Evolutionary conservation across 2,888 invertebrate species (phyloP), one percentile per base, ranked within the genome.

Genomic region (Drosophila macrospina): DNA sequence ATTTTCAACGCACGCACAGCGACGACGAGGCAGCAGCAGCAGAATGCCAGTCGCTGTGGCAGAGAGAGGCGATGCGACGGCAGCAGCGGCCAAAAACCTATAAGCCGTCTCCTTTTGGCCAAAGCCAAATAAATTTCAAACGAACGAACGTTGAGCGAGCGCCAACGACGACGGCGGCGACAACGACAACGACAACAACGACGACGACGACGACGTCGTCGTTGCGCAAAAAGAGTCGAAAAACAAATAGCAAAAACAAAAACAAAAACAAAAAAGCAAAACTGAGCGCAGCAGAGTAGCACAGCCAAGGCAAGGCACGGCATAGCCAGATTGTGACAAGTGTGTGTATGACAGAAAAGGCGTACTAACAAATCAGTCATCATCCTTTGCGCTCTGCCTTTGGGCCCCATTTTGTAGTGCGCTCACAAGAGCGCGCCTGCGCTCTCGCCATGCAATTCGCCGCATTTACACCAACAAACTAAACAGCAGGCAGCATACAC

Each of bases 301-400:
- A 63, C 44, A 69, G 70, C 56, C 24, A 44, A 72, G 62, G 50
- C 52, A 41, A 41, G 68, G 55, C 67, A 64, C 36, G 51, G 36
- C 44, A 60, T 28, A 28, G 57, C 55, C 60, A 71, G 72, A 74
- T 76, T 79, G 83, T 82, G 88, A 87, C 88, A 87, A 86, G 86
- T 87, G 80, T 88, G 81, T 86, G 86, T 74, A 90, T 91, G 91
- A 90, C 90, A 90, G 90, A 91, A 90, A 90, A 91, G 91, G 91
- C 91, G 91, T 91, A 89, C 90, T 90, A 90, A 89, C 90, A 91
- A 91, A 91, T 91, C 91, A 91, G 91, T 91, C 91, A 91, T 91
- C 91, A 91, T 90, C 80, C 72, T 80, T 71, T 69, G 80, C 75
- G 69, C 79, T 65, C 78, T 72, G 69, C 62, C 62, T 74, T 66